Percentiles rank a stretch among this genome's conserved stretches.
Evolutionary conservation across 2,888 invertebrate genomes (phyloP).

Genomic region (Acleris laterana): DNA sequence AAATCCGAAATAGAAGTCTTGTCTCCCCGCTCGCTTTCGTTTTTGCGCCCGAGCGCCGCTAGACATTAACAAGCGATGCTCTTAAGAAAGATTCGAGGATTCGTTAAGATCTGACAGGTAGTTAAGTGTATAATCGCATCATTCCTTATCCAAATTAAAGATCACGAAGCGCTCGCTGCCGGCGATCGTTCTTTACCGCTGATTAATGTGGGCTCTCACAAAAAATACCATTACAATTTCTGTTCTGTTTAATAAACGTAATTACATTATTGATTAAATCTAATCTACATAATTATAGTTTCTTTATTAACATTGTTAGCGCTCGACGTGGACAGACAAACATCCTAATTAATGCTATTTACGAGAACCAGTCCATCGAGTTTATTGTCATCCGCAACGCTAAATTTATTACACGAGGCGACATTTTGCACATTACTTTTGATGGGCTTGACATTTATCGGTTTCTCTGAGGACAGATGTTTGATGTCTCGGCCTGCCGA

Average conservation of each 20-base stretch:
- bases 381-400: conserved; percentile 16
- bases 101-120: conserved; percentile 34
- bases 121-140: conserved; percentile 37
- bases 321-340: conserved; percentile 27
- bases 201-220: conserved; percentile 35
- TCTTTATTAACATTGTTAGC: conserved; percentile 25
- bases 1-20: conserved; percentile 24
- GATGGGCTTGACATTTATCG: conserved; percentile 32
- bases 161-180: conserved; percentile 31
- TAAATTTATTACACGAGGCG: conserved; percentile 23
- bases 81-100: conserved; percentile 25
- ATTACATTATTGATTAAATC: conserved; percentile 38
- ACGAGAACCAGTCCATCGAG: conserved; percentile 15
- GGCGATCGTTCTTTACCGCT: conserved; percentile 22
- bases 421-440: conserved; percentile 34
- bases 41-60: conserved; percentile 10
- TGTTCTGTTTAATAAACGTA: conserved; percentile 37
- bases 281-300: conserved; percentile 37
- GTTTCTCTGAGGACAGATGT: conserved; percentile 15
- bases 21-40: conserved; percentile 19
- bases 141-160: conserved; percentile 34
- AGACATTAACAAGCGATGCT: conserved; percentile 11
- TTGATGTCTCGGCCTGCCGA: conserved; percentile 13
- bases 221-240: conserved; percentile 38
- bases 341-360: conserved; percentile 34